Conservation (phyloP, 2,888 invertebrate genomes). For the Leptinotarsa haldemani region DNA sequence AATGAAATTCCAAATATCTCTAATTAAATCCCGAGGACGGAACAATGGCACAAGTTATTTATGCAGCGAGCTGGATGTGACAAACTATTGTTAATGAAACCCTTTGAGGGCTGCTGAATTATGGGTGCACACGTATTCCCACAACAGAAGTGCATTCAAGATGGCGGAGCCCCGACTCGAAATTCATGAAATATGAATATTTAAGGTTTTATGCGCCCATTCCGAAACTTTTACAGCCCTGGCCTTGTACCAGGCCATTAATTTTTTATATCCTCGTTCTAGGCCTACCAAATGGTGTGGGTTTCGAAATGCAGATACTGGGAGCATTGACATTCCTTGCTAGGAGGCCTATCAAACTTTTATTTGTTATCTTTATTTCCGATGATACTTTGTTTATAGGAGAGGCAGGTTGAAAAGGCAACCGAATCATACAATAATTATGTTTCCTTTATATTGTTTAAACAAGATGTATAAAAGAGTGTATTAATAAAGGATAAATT, state of each 20-base stretch:
- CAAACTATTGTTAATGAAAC: constrained; percentile 58
- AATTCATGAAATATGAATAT: constrained; percentile 39
- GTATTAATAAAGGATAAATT: too few relatives aligned
- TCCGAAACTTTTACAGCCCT: constrained; percentile 21
- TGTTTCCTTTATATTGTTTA: too few relatives aligned
- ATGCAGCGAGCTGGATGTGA: constrained; percentile 58
- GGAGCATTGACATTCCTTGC: constrained; percentile 9
- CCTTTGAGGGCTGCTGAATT: constrained; percentile 55
- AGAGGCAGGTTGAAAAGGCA: too few relatives aligned
- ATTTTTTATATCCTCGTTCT: constrained; percentile 13
- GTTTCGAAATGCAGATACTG: constrained; percentile 5
- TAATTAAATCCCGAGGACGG: constrained; percentile 57
- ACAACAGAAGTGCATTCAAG: constrained; percentile 35
- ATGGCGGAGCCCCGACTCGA: constrained; percentile 28
- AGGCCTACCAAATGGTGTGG: constrained; percentile 17
- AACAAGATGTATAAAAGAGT: too few relatives aligned
- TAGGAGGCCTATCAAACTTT: not conserved
- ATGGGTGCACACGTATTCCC: constrained; percentile 51
- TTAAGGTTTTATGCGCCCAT: constrained; percentile 31
- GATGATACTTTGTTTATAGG: too few relatives aligned
- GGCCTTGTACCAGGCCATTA: constrained; percentile 4
- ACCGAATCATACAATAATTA: too few relatives aligned
- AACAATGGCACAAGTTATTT: constrained; percentile 58
- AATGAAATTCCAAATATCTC: constrained; percentile 56
- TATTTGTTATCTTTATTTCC: not conserved